Percentiles rank a stretch among this genome's conserved stretches.
phyloP scores from a whole-genome alignment of 1,140 invertebrate species.

The Dreissena polymorpha region DNA sequence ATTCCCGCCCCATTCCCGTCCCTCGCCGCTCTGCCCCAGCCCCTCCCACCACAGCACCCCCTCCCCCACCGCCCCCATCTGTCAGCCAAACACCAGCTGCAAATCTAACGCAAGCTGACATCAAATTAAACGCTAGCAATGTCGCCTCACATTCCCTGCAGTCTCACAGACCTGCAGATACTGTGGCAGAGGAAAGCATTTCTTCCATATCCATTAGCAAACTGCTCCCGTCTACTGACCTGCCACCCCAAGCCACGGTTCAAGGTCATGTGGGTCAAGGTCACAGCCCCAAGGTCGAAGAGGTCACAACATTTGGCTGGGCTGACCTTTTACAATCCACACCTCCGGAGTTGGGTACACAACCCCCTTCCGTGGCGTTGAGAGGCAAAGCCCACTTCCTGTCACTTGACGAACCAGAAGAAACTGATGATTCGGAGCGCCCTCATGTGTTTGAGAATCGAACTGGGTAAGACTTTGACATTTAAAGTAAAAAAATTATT shows the following conservation, averaged over 20 bases:
- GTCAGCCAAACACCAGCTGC: too few relatives aligned
- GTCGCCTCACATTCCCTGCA: too few relatives aligned
- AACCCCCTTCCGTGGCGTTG: not conserved
- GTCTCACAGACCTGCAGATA: too few relatives aligned
- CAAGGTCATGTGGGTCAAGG: not conserved
- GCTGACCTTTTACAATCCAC: not conserved
- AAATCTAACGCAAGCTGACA: too few relatives aligned
- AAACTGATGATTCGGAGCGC: constrained; percentile 25
- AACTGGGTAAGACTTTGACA: constrained; percentile 6
- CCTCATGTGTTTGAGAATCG: not conserved
- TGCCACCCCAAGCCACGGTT: constrained; percentile 13
- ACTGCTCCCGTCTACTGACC: constrained; percentile 1
- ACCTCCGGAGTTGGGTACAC: not conserved
- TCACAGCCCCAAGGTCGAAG: constrained; percentile 18
- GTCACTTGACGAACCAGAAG: constrained; percentile 45
- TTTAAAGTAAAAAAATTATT: not conserved
- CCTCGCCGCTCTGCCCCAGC: constrained; percentile 40
- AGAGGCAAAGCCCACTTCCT: constrained; percentile 31
- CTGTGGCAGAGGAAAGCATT: not conserved
- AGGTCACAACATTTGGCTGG: constrained; percentile 1
- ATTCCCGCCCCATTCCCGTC: constrained; percentile 47
- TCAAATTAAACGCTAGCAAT: too few relatives aligned
- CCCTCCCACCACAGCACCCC: constrained; percentile 21
- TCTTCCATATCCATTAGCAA: not conserved
- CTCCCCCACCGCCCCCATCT: constrained; percentile 23